phyloP scores from a whole-genome alignment of 2,888 invertebrate genomes.

The Platynereis dumerilii region DNA sequence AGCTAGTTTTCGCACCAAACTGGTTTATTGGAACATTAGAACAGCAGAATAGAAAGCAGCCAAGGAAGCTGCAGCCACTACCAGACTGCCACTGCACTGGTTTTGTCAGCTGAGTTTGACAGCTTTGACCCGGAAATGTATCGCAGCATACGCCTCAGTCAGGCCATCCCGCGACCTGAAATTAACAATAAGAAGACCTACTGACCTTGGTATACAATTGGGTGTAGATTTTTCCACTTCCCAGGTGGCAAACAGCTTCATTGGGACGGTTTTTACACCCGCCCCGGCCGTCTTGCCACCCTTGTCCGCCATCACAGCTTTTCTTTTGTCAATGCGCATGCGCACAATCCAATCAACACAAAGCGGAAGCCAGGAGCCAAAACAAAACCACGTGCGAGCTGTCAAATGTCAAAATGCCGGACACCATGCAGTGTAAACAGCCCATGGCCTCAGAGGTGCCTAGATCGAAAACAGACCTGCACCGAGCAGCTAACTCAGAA shows the following conservation, averaged over 20 bases:
- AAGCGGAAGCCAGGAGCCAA: slow-evolving; percentile 18
- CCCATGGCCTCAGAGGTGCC: too few species aligned
- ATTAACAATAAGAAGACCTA: neutral
- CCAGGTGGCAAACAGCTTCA: slow-evolving; percentile 99
- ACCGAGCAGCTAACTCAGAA: too few species aligned
- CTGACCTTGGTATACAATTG: slow-evolving; percentile 96
- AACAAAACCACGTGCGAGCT: slow-evolving; percentile 18
- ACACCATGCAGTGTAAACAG: too few species aligned
- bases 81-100: too few species aligned
- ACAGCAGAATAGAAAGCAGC: too few species aligned
- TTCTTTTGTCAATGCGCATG: slow-evolving; percentile 16
- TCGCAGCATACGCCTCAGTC: too few species aligned
- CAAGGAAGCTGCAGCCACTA: too few species aligned
- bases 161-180: neutral
- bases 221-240: slow-evolving; percentile 98
- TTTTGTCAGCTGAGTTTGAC: slow-evolving; percentile 8
- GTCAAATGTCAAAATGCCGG: too few species aligned
- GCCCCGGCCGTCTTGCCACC: slow-evolving; percentile 40
- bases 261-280: slow-evolving; percentile 78
- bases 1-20: too few species aligned
- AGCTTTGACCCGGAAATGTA: neutral
- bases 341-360: slow-evolving; percentile 18
- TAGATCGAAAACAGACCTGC: too few species aligned
- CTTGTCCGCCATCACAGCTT: slow-evolving; percentile 45
- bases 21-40: too few species aligned